Evolutionary conservation across 2,113 vertebrate genomes (phyloP).

Genomic region (Malurus melanocephalus): DNA sequence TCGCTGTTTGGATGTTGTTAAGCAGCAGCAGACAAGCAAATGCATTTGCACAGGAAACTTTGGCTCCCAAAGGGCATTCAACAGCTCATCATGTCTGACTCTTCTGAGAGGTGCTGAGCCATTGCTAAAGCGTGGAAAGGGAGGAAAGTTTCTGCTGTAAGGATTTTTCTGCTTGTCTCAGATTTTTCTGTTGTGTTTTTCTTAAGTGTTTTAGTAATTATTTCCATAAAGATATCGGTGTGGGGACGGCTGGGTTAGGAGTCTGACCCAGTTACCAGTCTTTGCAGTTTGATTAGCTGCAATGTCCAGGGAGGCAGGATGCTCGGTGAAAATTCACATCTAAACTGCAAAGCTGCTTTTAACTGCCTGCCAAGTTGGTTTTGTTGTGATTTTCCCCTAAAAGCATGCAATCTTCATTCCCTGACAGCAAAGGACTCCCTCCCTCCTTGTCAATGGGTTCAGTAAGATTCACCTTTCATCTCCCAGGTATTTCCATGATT

Average conservation of each 20-base stretch:
- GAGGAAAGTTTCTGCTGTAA: not conserved
- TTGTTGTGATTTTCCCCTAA: not conserved
- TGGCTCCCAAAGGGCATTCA: slow-evolving; percentile 25
- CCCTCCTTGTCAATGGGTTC: rapidly evolving
- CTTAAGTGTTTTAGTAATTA: not conserved
- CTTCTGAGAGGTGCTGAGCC: slow-evolving; percentile 37
- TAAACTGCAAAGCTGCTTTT: not conserved
- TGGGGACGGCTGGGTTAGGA: not conserved
- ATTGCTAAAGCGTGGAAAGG: not conserved
- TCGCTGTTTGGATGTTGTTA: not conserved
- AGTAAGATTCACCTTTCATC: not conserved
- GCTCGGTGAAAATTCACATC: not conserved
- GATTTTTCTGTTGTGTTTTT: slow-evolving; percentile 14
- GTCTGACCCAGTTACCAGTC: not conserved
- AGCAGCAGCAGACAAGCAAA: not conserved
- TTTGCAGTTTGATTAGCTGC: not conserved
- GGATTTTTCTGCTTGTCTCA: not conserved
- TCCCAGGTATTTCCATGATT: not conserved
- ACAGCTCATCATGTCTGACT: slow-evolving; percentile 26
- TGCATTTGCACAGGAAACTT: slow-evolving; percentile 11
- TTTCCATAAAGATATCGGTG: not conserved
- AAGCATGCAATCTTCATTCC: not conserved
- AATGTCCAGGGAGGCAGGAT: not conserved
- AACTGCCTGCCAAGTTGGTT: not conserved
- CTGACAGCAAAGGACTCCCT: not conserved